Percentiles rank a stretch among this genome's conserved stretches.
Conservation (phyloP, 2,797 vertebrate genomes). For the Tinamus major region DNA sequence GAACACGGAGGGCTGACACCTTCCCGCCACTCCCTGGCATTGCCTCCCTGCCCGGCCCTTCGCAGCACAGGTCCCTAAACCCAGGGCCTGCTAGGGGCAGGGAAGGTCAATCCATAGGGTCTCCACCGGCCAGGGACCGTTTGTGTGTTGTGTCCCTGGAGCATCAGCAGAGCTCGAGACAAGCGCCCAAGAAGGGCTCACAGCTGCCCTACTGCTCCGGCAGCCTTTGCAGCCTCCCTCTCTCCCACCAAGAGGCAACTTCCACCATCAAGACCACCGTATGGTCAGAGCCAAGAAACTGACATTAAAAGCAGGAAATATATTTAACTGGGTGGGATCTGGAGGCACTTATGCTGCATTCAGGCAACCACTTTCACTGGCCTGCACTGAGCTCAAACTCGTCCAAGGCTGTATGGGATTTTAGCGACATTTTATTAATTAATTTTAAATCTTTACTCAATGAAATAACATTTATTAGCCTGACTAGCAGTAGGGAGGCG, state of each 20-base stretch:
- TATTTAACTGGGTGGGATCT: neutral
- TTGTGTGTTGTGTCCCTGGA: neutral
- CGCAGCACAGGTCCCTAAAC: neutral
- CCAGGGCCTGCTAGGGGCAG: rapidly evolving
- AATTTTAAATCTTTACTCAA: conserved; percentile 68
- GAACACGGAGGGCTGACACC: neutral
- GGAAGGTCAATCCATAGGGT: neutral
- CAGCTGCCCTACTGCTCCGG: neutral
- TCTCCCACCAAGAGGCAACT: neutral
- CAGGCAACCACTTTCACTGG: neutral
- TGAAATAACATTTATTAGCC: conserved; percentile 65
- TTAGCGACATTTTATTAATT: conserved; percentile 68
- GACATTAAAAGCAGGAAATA: conserved; percentile 1
- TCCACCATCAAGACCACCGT: neutral
- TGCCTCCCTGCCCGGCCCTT: neutral
- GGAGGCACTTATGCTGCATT: neutral
- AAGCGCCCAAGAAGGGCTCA: too few relatives aligned
- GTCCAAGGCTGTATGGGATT: conserved; percentile 63
- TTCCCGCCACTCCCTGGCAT: neutral
- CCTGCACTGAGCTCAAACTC: conserved; percentile 20
- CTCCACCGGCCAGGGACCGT: neutral
- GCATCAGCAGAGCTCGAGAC: neutral
- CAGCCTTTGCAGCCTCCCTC: neutral
- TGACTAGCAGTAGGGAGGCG: conserved; percentile 32
- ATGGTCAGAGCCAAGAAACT: neutral